Base-by-base conservation (phyloP, 2,888 invertebrate species). In the Entomobrya proxima region DNA sequence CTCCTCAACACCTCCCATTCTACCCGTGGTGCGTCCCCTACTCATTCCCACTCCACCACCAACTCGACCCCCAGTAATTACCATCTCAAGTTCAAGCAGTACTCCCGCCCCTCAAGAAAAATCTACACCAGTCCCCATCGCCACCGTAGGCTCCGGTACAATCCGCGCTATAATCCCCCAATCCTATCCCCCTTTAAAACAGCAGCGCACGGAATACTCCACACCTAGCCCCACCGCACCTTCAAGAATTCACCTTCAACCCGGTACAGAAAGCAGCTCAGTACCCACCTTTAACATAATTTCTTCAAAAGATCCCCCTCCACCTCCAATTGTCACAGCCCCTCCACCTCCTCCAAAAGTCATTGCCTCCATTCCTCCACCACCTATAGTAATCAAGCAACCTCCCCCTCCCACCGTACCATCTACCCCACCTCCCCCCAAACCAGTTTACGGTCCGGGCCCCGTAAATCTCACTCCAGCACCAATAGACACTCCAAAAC, bases 301-400 rank as follows among this genome's bases (percentile, higher is more conserved):
- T n/a, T n/a, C n/a, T n/a, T n/a, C n/a, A n/a, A n/a, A n/a, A n/a
- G n/a, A n/a, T n/a, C n/a, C n/a, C n/a, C n/a, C n/a, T n/a, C 52
- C 55, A 1, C 6, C 35, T 7, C 50, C 18, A 27, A 47, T 72
- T 11, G 21, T 67, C 0, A 44, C 50, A 30, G 58, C 32, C 2
- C 64, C 40, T 7, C 55, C 67, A 37, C 83, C 78, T 21, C 21
- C 78, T 24, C n/a, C n/a, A n/a, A 78, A 78, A 44, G 40, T 85
- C 0, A 77, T 58, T 9, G 69, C 83, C 3, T 55, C 77, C 2
- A 72, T 55, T 40, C 52, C 67, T 18, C 74, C 76, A 18, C 83
- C 83, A 7, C 77, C 69, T 0, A 67, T 44, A 27, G 52, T 76
- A 6, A 35, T 67, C n/a, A 55, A 55, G 11, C 61, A 47, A 30